These are phyloP conservation scores for Halichoerus grypus DNA, from an alignment of 2,113 vertebrate genomes.

Conservation along the genomic window DNA sequence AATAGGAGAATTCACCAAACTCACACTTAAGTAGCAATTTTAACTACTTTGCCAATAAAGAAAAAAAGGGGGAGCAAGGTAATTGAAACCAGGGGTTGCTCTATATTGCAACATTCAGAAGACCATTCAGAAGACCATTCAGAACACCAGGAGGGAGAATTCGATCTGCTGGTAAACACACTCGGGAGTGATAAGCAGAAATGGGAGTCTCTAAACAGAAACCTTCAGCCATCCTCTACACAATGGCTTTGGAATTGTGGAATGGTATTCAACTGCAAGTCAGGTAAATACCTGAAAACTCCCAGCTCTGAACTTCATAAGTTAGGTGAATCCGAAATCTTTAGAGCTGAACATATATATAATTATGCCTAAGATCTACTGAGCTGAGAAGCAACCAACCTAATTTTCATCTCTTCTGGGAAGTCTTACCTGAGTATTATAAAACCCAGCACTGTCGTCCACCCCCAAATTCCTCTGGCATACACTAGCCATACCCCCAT, in stretches of 20 bases:
- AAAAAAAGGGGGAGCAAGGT: not conserved
- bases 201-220: not conserved
- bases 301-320: not conserved
- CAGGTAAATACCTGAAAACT: not conserved
- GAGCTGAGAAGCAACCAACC: not conserved
- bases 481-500: not conserved
- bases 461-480: not conserved
- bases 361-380: not conserved
- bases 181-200: not conserved
- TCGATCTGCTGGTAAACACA: not conserved
- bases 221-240: not conserved
- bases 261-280: not conserved
- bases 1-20: slow-evolving; percentile 7
- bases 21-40: not conserved
- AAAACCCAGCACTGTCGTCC: not conserved
- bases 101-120: not conserved
- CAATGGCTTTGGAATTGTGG: not conserved
- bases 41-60: not conserved
- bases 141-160: not conserved
- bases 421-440: not conserved
- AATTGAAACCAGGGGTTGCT: not conserved
- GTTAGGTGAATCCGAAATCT: not conserved
- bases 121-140: not conserved
- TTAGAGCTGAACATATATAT: not conserved
- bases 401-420: not conserved